A percentile compares a stretch with the other conserved stretches of the same genome.
phyloP scores from a whole-genome alignment of 1,140 invertebrate genomes.

The Drosophila watanabei region DNA sequence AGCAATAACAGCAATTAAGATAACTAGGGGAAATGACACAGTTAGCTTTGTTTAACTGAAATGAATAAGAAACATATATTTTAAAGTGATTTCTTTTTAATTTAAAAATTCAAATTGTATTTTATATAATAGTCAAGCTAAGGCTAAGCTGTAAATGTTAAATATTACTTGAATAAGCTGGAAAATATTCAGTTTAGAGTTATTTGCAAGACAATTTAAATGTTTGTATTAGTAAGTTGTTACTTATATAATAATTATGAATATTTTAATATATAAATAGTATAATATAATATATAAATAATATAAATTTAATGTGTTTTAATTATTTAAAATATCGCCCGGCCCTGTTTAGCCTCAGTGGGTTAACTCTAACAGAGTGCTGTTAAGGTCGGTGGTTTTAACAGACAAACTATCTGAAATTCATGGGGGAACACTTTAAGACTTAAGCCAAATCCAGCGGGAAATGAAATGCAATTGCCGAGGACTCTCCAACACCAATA shows the following conservation, averaged over 20 bases:
- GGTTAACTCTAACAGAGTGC: not conserved
- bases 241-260: too few relatives aligned
- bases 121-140: not conserved
- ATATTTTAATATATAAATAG: too few relatives aligned
- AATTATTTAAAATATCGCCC: not conserved
- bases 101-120: not conserved
- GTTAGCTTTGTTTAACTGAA: not conserved
- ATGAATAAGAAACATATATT: not conserved
- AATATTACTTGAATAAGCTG: too few relatives aligned
- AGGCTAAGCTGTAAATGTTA: not conserved
- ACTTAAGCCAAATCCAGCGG: constrained; percentile 32
- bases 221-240: too few relatives aligned
- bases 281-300: too few relatives aligned
- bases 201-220: too few relatives aligned
- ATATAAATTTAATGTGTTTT: not conserved
- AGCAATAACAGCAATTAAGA: constrained; percentile 29
- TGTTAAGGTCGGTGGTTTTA: not conserved
- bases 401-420: constrained; percentile 12
- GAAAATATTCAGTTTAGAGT: too few relatives aligned
- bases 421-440: constrained; percentile 35
- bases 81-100: not conserved
- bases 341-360: not conserved
- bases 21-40: constrained; percentile 15
- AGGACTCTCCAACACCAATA: constrained; percentile 30
- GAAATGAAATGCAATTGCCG: constrained; percentile 42